These are phyloP conservation scores for Caenorhabditis japonica DNA, from an alignment of 2,888 invertebrate species.

Conservation along the genomic window DNA sequence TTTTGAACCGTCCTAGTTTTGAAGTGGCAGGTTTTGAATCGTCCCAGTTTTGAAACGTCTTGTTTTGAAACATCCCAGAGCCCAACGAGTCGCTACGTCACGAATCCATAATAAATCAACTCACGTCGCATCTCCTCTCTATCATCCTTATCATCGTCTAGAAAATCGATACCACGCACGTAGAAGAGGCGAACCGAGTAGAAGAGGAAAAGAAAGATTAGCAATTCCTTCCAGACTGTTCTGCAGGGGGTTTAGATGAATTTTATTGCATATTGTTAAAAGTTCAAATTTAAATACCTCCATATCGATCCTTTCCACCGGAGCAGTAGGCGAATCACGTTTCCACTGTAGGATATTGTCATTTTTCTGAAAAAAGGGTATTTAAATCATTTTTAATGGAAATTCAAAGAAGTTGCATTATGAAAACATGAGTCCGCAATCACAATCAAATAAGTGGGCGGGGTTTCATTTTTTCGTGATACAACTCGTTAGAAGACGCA, in stretches of 20 bases:
- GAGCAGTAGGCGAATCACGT: conserved; percentile 59
- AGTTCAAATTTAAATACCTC: conserved; percentile 42
- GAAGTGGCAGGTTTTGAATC: no score
- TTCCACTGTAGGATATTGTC: conserved; percentile 70
- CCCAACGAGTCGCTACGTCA: no score
- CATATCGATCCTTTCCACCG: conserved; percentile 72
- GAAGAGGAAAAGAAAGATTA: conserved; percentile 58
- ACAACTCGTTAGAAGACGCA: no score
- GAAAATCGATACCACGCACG: conserved; percentile 50
- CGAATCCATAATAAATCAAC: background rate
- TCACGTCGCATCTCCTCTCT: conserved; percentile 27
- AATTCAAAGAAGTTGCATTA: no score
- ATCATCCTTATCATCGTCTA: conserved; percentile 57
- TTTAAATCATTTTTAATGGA: no score
- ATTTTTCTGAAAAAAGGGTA: conserved; percentile 24
- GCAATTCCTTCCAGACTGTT: conserved; percentile 58
- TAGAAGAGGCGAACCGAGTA: conserved; percentile 61
- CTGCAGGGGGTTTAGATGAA: conserved; percentile 3
- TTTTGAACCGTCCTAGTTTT: no score
- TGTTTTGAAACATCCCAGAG: no score
- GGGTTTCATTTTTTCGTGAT: no score
- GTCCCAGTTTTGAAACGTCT: no score
- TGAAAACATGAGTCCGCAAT: no score
- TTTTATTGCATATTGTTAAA: background rate
- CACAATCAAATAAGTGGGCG: no score